Conservation (phyloP, 2,888 invertebrate genomes). For the Diploptera punctata region DNA sequence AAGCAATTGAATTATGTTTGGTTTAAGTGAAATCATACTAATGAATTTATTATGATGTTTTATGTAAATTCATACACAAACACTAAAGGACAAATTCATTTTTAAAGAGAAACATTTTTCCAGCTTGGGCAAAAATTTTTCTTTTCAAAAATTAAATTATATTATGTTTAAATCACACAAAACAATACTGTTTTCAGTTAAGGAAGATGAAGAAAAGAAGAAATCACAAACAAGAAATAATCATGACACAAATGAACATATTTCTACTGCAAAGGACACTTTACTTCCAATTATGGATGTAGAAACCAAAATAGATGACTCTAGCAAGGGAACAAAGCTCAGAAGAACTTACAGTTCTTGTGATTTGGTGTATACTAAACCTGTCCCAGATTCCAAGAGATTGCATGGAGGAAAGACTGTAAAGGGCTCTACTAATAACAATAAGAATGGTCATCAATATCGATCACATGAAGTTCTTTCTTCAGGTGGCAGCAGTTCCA, state of each 20-base stretch:
- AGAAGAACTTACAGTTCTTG: conserved; percentile 25
- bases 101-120: no score
- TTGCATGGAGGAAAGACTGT: background rate
- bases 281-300: conserved; percentile 32
- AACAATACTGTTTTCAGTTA: no score
- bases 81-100: no score
- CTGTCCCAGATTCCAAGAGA: background rate
- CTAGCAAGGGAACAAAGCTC: background rate
- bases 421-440: background rate
- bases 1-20: no score
- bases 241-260: background rate
- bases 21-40: no score
- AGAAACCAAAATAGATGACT: conserved; percentile 8
- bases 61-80: no score
- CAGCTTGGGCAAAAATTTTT: no score
- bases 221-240: background rate
- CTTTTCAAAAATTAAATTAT: no score
- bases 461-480: conserved; percentile 32
- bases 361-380: conserved; percentile 22
- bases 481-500: background rate
- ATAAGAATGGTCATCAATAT: conserved; percentile 19
- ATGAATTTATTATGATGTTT: no score
- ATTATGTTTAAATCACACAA: no score
- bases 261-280: conserved; percentile 13
- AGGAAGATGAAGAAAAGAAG: background rate